Base-by-base conservation (phyloP, 2,888 invertebrate genomes). In the Hydrotaea cyrtoneurina region DNA sequence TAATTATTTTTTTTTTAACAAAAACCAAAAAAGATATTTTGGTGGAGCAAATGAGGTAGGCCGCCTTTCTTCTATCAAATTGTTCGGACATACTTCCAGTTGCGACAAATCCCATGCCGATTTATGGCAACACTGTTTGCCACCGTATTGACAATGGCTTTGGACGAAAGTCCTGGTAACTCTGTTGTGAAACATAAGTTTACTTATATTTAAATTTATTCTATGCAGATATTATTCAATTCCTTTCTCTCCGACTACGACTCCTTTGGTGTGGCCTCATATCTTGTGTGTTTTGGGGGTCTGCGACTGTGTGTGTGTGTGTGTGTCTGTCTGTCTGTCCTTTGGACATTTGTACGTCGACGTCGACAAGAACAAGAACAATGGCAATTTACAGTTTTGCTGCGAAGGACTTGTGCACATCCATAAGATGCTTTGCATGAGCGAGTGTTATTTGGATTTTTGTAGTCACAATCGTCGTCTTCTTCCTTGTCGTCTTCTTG, bases 181-280 rank as follows among this genome's bases (percentile, higher is more conserved):
- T 66, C 72, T 57, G 55, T 17, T 21, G 21, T 11, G 7, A 43
- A 55, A 4, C 43, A 72, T 76, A 59, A 64, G 64, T 66, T 64
- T 59, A 59, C 43, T 73, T 81, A 77, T 73, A 66, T 78, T 82
- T 74, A 71, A 78, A 82, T 78, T 78, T 75, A 78, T 78, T 78
- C 53, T 36, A 46, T 64, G 21, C 62, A 64, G 53, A 75, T 76
- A 64, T 76, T 79, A 15, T 50, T 64, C 46, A 72, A 83, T 57
- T 79, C 26, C 78, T 76, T 83, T 23, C 13, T 19, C 46, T 23
- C 15, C 55, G 59, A 57, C 57, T 46, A 17, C 50, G 39, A 15
- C 71, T 62, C 57, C 36, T 36, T 81, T 66, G 4, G 8, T 2
- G 57, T 1, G 55, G 75, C 36, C n/a, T 62, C n/a, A n/a, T 10